Conservation (phyloP, 2,888 invertebrate genomes). For the Ariolimax columbianus region DNA sequence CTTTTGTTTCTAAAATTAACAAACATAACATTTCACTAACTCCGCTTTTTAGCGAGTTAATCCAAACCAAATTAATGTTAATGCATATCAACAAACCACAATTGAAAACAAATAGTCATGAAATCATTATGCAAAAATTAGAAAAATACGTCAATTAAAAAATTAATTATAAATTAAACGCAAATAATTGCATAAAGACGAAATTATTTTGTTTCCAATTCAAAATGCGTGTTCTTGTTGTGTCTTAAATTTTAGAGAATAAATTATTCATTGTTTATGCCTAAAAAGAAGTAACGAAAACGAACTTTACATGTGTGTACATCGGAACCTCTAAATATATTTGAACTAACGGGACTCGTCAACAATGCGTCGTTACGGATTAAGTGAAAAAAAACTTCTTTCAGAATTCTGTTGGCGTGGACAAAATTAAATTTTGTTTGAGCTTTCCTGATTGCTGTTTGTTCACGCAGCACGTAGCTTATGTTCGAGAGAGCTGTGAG, state of each 20-base stretch:
- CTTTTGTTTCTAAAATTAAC: too few relatives aligned
- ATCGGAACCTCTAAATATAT: neutral
- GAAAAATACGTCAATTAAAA: too few relatives aligned
- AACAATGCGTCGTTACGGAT: neutral
- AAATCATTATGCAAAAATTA: too few relatives aligned
- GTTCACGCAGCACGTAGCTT: neutral
- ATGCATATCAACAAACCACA: too few relatives aligned
- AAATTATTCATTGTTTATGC: neutral
- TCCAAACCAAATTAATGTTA: too few relatives aligned
- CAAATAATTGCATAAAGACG: neutral
- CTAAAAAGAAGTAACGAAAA: neutral
- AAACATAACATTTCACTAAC: too few relatives aligned
- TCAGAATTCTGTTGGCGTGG: neutral
- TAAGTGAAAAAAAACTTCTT: neutral
- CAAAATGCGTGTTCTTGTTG: neutral
- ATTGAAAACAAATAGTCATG: neutral
- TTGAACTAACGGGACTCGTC: constrained; percentile 3
- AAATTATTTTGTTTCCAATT: neutral
- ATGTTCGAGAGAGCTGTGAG: neutral
- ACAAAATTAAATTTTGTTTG: constrained; percentile 22
- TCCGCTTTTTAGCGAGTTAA: too few relatives aligned
- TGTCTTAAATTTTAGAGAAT: neutral
- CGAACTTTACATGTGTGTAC: neutral
- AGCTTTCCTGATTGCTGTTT: neutral
- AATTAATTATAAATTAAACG: neutral